phyloP scores from a whole-genome alignment of 2,797 vertebrate species.

The Megaceryle alcyon region DNA sequence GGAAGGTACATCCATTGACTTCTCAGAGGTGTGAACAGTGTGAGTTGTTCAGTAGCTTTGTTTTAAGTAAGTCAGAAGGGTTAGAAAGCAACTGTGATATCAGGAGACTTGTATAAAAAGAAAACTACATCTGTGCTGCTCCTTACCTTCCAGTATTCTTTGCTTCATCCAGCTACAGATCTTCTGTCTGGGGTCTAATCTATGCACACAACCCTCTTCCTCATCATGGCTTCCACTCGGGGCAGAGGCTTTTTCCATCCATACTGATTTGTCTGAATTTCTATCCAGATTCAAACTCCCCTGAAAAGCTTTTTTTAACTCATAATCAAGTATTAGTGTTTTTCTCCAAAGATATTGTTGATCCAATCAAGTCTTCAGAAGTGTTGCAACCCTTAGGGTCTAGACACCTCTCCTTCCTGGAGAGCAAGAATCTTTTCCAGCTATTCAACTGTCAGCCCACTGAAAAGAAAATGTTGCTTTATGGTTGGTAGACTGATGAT shows the following conservation, averaged over 20 bases:
- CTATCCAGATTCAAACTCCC: background rate
- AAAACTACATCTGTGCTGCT: background rate
- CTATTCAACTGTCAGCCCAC: background rate
- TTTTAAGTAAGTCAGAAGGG: background rate
- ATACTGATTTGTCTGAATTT: background rate
- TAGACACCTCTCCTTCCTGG: background rate
- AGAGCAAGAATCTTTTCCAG: background rate
- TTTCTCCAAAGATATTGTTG: background rate
- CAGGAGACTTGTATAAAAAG: background rate
- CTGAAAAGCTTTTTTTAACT: background rate
- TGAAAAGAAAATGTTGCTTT: constrained; percentile 13
- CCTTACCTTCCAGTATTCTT: background rate
- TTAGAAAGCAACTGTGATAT: background rate
- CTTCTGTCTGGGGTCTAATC: background rate
- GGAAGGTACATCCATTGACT: background rate
- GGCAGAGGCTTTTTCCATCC: background rate
- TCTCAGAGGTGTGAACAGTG: background rate
- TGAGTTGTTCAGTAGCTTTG: background rate
- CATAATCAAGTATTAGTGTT: background rate
- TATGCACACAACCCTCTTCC: background rate
- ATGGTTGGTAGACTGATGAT: background rate
- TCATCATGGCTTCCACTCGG: background rate
- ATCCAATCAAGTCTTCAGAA: background rate
- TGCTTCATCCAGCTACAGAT: background rate
- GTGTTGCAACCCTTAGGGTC: background rate